Evolutionary conservation across 1,140 invertebrate genomes (phyloP).

Genomic region (Mya arenaria): DNA sequence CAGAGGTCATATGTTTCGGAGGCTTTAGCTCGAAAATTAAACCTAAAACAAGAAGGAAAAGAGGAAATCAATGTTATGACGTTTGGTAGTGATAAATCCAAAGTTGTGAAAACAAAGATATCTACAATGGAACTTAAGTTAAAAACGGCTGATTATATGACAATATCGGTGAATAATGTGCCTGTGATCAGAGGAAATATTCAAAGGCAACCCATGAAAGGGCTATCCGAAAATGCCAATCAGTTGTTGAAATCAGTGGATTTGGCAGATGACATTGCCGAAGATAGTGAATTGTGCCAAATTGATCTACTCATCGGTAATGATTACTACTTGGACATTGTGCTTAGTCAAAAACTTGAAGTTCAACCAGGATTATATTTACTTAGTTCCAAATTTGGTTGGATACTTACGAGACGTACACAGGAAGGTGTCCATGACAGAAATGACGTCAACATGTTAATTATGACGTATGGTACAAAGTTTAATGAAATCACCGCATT

Average conservation of each 20-base stretch:
- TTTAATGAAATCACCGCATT: no score
- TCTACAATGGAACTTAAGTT: background rate
- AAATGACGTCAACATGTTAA: no score
- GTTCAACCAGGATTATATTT: background rate
- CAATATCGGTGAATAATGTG: background rate
- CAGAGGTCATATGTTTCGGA: constrained; percentile 7
- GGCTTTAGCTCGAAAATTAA: background rate
- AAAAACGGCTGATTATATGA: background rate
- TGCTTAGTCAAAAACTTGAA: background rate
- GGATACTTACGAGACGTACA: no score
- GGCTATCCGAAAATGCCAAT: background rate
- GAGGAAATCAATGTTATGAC: background rate
- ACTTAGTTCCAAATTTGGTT: no score
- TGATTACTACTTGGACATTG: constrained; percentile 21
- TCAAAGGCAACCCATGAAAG: background rate
- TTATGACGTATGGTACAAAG: no score
- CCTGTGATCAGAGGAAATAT: background rate
- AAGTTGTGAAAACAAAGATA: background rate
- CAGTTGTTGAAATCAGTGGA: background rate
- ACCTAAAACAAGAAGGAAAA: background rate
- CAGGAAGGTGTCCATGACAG: no score
- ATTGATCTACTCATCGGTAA: background rate
- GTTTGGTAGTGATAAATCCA: background rate
- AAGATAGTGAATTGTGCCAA: background rate
- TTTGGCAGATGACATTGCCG: background rate